Conservation (phyloP, 1,140 invertebrate genomes). For the Pogonomyrmex barbatus region DNA sequence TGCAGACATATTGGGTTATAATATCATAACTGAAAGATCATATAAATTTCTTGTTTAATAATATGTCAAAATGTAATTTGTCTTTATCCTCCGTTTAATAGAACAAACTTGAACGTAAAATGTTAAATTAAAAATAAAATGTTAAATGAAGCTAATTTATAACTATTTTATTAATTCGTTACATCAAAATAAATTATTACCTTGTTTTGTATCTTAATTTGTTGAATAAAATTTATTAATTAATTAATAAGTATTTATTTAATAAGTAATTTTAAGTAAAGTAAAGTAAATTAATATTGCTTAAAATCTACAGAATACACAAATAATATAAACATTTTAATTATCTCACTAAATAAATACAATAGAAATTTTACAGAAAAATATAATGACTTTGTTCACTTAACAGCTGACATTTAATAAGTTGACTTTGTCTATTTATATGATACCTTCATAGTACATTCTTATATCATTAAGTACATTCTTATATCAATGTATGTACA, state of each 20-base stretch:
- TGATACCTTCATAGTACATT: too few relatives aligned
- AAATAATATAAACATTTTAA: neutral
- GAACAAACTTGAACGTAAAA: neutral
- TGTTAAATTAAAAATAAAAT: neutral
- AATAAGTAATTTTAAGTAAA: too few relatives aligned
- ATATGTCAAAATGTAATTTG: neutral
- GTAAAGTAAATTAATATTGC: neutral
- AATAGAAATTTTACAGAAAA: neutral
- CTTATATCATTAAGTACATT: neutral
- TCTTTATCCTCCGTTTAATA: neutral
- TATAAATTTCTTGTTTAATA: neutral
- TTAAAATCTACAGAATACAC: neutral
- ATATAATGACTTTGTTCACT: too few relatives aligned
- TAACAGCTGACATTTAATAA: too few relatives aligned
- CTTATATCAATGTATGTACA: neutral
- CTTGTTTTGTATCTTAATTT: neutral
- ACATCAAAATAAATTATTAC: neutral
- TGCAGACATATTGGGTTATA: slow-evolving; percentile 4
- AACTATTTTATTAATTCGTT: neutral
- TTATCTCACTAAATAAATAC: neutral
- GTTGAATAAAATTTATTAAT: neutral
- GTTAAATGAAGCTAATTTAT: neutral
- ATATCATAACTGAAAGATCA: slow-evolving; percentile 10
- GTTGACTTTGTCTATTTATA: too few relatives aligned
- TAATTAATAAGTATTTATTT: too few relatives aligned